A percentile compares a stretch with the other conserved stretches of the same genome.
Conservation (phyloP, 2,888 invertebrate genomes). For the Hypomecis punctinalis region DNA sequence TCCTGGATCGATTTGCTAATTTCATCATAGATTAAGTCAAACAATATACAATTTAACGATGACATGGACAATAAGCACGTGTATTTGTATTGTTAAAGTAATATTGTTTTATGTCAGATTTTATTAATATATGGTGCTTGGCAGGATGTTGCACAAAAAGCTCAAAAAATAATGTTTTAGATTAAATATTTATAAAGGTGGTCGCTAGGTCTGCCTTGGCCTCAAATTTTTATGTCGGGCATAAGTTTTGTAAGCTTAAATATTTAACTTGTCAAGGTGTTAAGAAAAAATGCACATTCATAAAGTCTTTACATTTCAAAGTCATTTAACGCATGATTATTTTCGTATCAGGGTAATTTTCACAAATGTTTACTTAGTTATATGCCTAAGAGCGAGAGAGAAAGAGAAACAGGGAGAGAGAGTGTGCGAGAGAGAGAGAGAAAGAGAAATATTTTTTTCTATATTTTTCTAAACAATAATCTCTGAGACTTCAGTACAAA, state of each 20-base stretch:
- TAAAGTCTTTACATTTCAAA: too few relatives aligned
- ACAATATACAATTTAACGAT: background rate
- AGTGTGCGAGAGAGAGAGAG: too few relatives aligned
- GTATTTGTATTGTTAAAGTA: conserved; percentile 4
- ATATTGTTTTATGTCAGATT: conserved; percentile 5
- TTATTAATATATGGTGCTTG: conserved; percentile 5
- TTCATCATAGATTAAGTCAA: background rate
- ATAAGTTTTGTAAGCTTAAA: conserved; percentile 1
- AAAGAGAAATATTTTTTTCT: too few relatives aligned
- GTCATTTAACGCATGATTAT: too few relatives aligned
- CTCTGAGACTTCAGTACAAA: too few relatives aligned
- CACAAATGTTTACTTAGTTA: too few relatives aligned
- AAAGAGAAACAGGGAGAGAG: too few relatives aligned
- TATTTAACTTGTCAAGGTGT: background rate
- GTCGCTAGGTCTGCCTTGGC: conserved; percentile 1
- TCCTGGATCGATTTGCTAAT: background rate
- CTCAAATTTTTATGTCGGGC: background rate
- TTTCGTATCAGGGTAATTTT: too few relatives aligned
- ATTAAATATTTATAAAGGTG: conserved; percentile 10
- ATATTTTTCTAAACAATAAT: too few relatives aligned
- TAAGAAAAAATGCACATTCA: too few relatives aligned
- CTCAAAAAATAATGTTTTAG: background rate
- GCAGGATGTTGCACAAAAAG: conserved; percentile 14
- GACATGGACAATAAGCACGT: background rate
- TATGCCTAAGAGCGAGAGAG: too few relatives aligned